These are phyloP conservation scores for Noctua fimbriata DNA, from an alignment of 2,888 invertebrate genomes.

Conservation along the genomic window DNA sequence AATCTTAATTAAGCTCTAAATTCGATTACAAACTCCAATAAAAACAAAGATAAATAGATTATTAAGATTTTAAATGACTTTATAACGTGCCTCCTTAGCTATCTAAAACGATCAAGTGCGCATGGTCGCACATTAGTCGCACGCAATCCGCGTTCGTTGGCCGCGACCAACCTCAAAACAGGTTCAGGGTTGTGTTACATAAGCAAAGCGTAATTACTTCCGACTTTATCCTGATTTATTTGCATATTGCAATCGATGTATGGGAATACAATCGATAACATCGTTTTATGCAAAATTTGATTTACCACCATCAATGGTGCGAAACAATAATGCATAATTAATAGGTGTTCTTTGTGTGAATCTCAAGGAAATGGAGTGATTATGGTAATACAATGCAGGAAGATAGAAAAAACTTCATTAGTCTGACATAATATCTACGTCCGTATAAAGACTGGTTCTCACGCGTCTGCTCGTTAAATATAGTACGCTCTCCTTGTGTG, in stretches of 20 bases:
- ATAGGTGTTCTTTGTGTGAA: slow-evolving; percentile 30
- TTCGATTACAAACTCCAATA: slow-evolving; percentile 34
- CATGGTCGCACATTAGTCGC: slow-evolving; percentile 64
- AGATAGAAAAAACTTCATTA: slow-evolving; percentile 56
- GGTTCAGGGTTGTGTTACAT: slow-evolving; percentile 79
- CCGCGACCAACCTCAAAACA: slow-evolving; percentile 82
- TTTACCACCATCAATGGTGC: slow-evolving; percentile 31
- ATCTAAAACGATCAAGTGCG: slow-evolving; percentile 71
- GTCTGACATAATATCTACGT: slow-evolving; percentile 52
- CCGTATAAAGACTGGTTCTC: slow-evolving; percentile 47
- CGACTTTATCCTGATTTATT: slow-evolving; percentile 76
- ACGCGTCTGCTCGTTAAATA: slow-evolving; percentile 50
- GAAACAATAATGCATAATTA: slow-evolving; percentile 40
- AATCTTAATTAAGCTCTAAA: slow-evolving; percentile 53
- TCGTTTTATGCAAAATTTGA: slow-evolving; percentile 50
- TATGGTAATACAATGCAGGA: slow-evolving; percentile 54
- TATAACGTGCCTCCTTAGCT: slow-evolving; percentile 52
- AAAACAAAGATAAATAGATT: slow-evolving; percentile 47
- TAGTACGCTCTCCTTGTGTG: slow-evolving; percentile 34
- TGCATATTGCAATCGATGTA: slow-evolving; percentile 68
- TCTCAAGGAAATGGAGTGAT: slow-evolving; percentile 54
- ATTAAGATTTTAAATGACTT: slow-evolving; percentile 52
- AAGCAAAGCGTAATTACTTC: slow-evolving; percentile 80
- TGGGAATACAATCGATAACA: slow-evolving; percentile 50
- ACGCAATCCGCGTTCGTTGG: slow-evolving; percentile 77